These are phyloP conservation scores for Agapostemon virescens DNA, from an alignment of 2,888 invertebrate genomes.

Conservation along the genomic window DNA sequence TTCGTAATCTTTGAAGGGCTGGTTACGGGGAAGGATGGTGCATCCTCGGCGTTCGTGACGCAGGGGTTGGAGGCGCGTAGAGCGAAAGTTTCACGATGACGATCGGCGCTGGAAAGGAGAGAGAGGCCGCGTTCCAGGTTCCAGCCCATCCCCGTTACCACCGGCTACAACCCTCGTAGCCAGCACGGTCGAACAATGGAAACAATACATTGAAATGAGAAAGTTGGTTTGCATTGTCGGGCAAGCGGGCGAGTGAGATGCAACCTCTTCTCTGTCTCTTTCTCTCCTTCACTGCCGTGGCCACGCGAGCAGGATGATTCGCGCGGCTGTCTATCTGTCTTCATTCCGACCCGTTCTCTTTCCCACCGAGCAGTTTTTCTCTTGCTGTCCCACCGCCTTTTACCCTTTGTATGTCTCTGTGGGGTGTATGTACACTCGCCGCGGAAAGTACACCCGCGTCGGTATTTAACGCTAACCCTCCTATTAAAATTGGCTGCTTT, in stretches of 20 bases:
- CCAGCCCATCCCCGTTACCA: constrained; percentile 13
- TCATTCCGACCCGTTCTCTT: constrained; percentile 17
- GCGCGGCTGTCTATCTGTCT: constrained; percentile 54
- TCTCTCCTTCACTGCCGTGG: not conserved
- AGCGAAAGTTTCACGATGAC: constrained; percentile 36
- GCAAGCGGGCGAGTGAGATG: constrained; percentile 64
- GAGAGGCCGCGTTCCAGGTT: constrained; percentile 30
- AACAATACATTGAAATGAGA: constrained; percentile 78
- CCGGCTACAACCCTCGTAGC: constrained; percentile 54
- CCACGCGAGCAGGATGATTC: constrained; percentile 12
- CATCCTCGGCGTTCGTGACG: constrained; percentile 7
- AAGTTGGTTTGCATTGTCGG: constrained; percentile 79
- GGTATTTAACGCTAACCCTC: no score
- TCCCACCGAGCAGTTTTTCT: constrained; percentile 27
- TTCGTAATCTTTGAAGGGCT: constrained; percentile 54
- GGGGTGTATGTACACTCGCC: constrained; percentile 4
- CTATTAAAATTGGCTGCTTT: no score
- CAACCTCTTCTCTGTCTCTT: not conserved
- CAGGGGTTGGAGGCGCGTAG: not conserved
- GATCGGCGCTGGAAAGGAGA: constrained; percentile 32
- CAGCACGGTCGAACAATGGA: constrained; percentile 70
- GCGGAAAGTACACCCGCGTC: not conserved
- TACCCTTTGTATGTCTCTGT: constrained; percentile 45
- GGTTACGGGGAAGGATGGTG: not conserved
- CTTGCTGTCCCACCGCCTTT: constrained; percentile 44